Base-by-base conservation (phyloP, 1,140 invertebrate species). In the Tetraneura akinire region DNA sequence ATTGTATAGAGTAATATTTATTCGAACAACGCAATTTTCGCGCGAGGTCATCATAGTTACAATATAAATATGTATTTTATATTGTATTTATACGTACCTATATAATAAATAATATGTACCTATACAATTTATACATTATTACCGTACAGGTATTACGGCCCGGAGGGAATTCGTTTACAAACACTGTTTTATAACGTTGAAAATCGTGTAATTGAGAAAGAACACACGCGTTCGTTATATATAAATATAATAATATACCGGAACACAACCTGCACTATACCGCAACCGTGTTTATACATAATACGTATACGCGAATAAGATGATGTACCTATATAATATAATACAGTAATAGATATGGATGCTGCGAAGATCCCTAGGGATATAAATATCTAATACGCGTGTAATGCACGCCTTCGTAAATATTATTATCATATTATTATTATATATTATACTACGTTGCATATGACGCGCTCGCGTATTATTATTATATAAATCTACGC, bases 171-270 rank as follows among this genome's bases (percentile, higher is more conserved):
- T 62, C 57, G 57, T 14, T 62, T 16, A n/a, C n/a, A 62, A 62
- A 29, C 57, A 1, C 32, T 18, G 64, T 68, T 68, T 68, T 16
- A 68, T n/a, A n/a, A n/a, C 64, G 64, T 14, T 14, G 64, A 45
- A 68, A 68, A 68, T 21, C 13, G 37, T 37, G 9, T 23, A 23
- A 68, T 21, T 5, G 37, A 37, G 10, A 37, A 66, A 21, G 18
- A n/a, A 13, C 18, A 21, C 16, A 10, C 16, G 9, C 32, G 3
- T 11, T 2, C 1, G 4, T 13, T 13, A 10, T n/a, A n/a, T n/a
- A n/a, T n/a, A n/a, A n/a, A n/a, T n/a, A n/a, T n/a, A n/a, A n/a
- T n/a, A n/a, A n/a, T 14, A 14, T 21, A 57, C 53, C 53, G 0
- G n/a, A 23, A 23, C n/a, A n/a, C 53, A 14, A 55, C 9, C 49